A percentile compares a stretch with the other conserved stretches of the same genome.
Conservation (phyloP, 1,140 invertebrate species). For the Oscheius sp. region DNA sequence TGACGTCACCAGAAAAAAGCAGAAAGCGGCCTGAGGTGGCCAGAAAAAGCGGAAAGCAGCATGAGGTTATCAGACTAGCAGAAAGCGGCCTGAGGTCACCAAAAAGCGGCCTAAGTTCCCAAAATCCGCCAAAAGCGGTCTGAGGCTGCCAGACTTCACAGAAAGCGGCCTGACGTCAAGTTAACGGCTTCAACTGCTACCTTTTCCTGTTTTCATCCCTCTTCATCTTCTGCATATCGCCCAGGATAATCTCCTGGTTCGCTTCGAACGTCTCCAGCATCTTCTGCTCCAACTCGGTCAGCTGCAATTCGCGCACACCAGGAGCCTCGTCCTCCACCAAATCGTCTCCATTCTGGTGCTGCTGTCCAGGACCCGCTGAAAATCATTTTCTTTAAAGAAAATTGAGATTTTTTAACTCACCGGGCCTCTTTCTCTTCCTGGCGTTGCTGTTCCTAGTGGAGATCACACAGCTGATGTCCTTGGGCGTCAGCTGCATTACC, state of each 20-base stretch:
- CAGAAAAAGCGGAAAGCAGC: no score
- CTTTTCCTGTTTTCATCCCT: constrained; percentile 5
- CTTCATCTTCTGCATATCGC: constrained; percentile 1
- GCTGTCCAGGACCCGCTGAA: neutral
- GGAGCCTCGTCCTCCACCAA: no score
- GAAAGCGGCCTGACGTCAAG: no score
- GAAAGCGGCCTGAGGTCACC: no score
- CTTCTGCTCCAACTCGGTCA: neutral
- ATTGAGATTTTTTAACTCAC: neutral
- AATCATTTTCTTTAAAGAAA: neutral
- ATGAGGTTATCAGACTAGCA: no score
- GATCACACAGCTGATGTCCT: neutral
- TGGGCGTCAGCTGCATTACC: neutral
- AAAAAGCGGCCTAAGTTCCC: neutral
- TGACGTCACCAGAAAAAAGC: no score
- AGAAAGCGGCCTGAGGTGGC: no score
- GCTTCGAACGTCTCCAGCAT: neutral
- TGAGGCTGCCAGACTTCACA: no score
- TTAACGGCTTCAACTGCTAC: neutral
- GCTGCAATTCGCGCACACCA: no score
- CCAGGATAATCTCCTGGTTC: neutral
- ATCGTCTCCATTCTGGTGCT: neutral
- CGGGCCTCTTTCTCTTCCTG: neutral
- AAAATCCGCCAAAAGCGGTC: neutral
- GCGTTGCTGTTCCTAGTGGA: neutral